A percentile compares a stretch with the other conserved stretches of the same genome.
phyloP scores from a whole-genome alignment of 1,140 invertebrate genomes.

The Himalopsyche phryganea region DNA sequence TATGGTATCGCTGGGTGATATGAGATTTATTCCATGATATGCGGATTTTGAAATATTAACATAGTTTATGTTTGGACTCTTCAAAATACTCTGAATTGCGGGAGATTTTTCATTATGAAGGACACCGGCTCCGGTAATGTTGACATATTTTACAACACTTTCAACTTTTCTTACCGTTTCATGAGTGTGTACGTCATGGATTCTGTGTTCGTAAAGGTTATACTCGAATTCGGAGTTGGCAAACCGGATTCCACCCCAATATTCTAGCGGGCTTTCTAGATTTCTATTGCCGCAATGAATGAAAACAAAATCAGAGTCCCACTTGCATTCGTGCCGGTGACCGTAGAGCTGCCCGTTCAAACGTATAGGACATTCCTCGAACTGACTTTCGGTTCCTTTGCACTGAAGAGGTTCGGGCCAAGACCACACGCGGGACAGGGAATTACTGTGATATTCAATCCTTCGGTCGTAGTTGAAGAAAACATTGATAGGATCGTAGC shows the following conservation, averaged over 20 bases:
- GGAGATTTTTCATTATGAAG: conserved; percentile 93
- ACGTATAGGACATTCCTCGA: conserved; percentile 85
- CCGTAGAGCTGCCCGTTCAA: conserved; percentile 87
- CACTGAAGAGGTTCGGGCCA: conserved; percentile 92
- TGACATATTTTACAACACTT: conserved; percentile 77
- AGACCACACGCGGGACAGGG: conserved; percentile 78
- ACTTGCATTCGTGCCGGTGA: conserved; percentile 77
- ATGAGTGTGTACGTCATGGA: conserved; percentile 77
- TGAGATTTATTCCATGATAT: conserved; percentile 87
- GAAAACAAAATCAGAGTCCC: conserved; percentile 90
- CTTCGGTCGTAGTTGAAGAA: conserved; percentile 76
- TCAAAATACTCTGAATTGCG: conserved; percentile 84
- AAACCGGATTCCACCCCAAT: conserved; percentile 97
- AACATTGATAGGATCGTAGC: conserved; percentile 83
- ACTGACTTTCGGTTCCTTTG: conserved; percentile 75
- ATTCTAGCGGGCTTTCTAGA: conserved; percentile 64
- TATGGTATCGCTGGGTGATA: conserved; percentile 81
- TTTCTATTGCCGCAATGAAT: conserved; percentile 85
- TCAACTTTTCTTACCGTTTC: conserved; percentile 63
- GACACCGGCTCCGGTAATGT: conserved; percentile 92
- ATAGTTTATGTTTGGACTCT: conserved; percentile 76
- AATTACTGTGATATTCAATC: conserved; percentile 82
- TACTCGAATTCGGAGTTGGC: conserved; percentile 86
- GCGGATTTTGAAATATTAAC: conserved; percentile 83
- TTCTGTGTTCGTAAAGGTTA: conserved; percentile 74